A percentile compares a stretch with the other conserved stretches of the same genome.
Evolutionary conservation across 2,113 vertebrate species (phyloP).

Genomic region (Callaeas wilsoni): DNA sequence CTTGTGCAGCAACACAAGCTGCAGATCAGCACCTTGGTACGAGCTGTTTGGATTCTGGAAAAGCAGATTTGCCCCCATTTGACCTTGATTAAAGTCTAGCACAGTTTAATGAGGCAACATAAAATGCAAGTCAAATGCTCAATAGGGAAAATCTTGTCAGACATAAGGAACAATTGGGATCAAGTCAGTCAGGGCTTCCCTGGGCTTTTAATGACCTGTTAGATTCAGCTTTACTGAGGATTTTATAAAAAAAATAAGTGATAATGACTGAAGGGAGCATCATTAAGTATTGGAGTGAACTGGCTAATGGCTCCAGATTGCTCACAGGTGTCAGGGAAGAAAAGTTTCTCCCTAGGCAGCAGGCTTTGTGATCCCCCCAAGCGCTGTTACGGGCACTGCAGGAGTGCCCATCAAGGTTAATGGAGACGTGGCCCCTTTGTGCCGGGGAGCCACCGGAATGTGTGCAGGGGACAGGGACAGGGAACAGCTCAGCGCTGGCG

Average conservation of each 20-base stretch:
- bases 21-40: background rate
- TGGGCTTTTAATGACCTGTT: slow-evolving; percentile 53
- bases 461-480: background rate
- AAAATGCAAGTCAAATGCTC: slow-evolving; percentile 47
- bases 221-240: slow-evolving; percentile 36
- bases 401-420: slow-evolving; percentile 31
- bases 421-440: background rate
- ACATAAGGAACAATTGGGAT: slow-evolving; percentile 53
- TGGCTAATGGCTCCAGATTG: slow-evolving; percentile 44
- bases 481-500: background rate
- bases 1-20: background rate
- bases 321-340: slow-evolving; percentile 42
- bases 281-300: slow-evolving; percentile 40
- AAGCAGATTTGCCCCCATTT: slow-evolving; percentile 23
- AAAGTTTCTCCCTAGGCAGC: slow-evolving; percentile 22
- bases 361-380: background rate
- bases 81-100: slow-evolving; percentile 61
- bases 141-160: slow-evolving; percentile 50
- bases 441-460: rapidly evolving
- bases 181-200: slow-evolving; percentile 38
- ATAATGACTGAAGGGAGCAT: slow-evolving; percentile 60
- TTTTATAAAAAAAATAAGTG: background rate
- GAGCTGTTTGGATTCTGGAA: slow-evolving; percentile 25
- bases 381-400: background rate
- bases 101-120: slow-evolving; percentile 53